Evolutionary conservation across 2,113 vertebrate species (phyloP), one percentile per base, ranked within the genome.

Genomic region (Elephantulus edwardii): DNA sequence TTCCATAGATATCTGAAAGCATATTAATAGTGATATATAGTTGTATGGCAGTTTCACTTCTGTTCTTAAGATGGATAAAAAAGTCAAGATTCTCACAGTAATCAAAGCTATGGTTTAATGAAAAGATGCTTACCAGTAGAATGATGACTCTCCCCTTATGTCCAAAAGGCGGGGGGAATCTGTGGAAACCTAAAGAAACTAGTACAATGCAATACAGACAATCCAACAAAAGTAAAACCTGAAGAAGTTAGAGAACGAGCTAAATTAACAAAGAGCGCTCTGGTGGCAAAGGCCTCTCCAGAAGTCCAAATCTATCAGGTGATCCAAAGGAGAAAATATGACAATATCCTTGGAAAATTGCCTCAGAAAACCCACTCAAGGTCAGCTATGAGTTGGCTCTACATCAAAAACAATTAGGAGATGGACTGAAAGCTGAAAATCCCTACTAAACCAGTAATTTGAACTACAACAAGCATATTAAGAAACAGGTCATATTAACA

Each of bases 211-310:
- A 93, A 77, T n/a, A 87, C 5, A 90, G 35, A 80, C 24, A 50
- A 64, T 38, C 17, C 54, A 93, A 33, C 72, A 58, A 54, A 71
- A 64, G 26, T 79, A 83, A 72, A 91, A 91, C 44, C 56, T 91
- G 64, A 89, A 66, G 46, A 66, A 93, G 46, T 13, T n/a, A n/a
- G n/a, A n/a, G 30, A 16, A 20, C 22, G 54, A 56, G 54, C 5
- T 56, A 56, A 56, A 56, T 56, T n/a, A n/a, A n/a, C n/a, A 56
- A 56, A 56, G 22, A 56, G 54, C 16, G 54, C 54, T 22, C 54
- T 56, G 54, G 54, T 56, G 54, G 22, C 54, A 56, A 19, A 19
- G 54, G 16, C 54, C 16, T 6, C 16, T 56, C 16, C 16, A 56
- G 54, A 56, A n/a, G n/a, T n/a, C n/a, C n/a, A n/a, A n/a, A n/a